Evolutionary conservation across 2,888 invertebrate genomes (phyloP).

Genomic region (Tetragonula carbonaria): DNA sequence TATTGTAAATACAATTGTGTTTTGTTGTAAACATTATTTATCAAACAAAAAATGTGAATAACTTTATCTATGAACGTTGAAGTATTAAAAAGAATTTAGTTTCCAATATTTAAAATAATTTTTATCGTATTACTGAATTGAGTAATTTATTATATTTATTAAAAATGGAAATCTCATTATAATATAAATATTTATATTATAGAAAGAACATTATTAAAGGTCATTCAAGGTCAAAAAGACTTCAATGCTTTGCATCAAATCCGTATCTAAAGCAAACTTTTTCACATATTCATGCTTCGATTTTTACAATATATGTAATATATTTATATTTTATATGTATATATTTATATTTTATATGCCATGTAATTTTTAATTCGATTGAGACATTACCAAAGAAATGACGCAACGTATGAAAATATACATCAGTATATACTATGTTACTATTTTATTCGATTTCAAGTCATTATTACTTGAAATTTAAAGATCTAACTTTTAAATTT

Average conservation of each 20-base stretch:
- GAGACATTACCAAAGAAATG: not conserved
- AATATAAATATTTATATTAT: not conserved
- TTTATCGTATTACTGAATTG: not conserved
- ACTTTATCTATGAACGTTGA: not conserved
- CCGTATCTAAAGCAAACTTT: conserved; percentile 44
- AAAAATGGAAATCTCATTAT: not conserved
- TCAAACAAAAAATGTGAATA: not conserved
- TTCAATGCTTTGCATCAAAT: conserved; percentile 2
- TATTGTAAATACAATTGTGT: not conserved
- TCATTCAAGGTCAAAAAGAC: conserved; percentile 73
- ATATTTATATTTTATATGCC: conserved; percentile 7
- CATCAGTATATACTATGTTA: not conserved
- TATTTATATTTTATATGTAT: too few relatives aligned
- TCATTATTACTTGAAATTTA: not conserved
- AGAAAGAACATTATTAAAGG: conserved; percentile 60
- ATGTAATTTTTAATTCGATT: not conserved
- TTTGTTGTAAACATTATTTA: conserved; percentile 25
- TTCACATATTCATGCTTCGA: conserved; percentile 1
- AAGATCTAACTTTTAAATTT: not conserved
- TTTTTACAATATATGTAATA: not conserved
- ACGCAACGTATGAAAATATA: conserved; percentile 11
- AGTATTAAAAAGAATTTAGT: not conserved
- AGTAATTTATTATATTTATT: not conserved
- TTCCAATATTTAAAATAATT: not conserved
- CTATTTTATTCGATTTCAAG: not conserved